Evolutionary conservation across 1,140 invertebrate species (phyloP), one percentile per base, ranked within the genome.

Genomic region (Drosophila persimilis): DNA sequence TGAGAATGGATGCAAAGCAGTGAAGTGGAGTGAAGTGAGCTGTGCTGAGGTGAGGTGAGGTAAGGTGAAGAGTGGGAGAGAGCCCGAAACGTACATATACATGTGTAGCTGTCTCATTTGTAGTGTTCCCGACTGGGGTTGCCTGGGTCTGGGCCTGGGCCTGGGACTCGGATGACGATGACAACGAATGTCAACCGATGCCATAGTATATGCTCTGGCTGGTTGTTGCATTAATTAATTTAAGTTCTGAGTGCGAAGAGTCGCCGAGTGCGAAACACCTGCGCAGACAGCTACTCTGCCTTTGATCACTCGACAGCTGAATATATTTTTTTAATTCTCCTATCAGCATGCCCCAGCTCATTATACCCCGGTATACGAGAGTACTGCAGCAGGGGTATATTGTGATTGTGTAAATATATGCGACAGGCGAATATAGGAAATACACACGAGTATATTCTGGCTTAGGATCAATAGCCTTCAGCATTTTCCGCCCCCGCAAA

Each of bases 251-350:
- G 81, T 75, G 59, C 77, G 67, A 86, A 86, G 78, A 83, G 83
- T 88, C 75, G 84, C 83, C 75, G 83, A 86, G 83, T 88, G 78
- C 83, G 72, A 86, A 86, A 86, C 83, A 86, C 83, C 83, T 86
- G 83, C 83, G 83, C 67, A 73, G 83, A 88, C 83, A 89, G 83
- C 71, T 50, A 79, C 60, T 55, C 46, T 81, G 74, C 74, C 78
- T 86, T 86, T 86, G 83, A 88, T 86, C 83, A 86, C 57, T 67
- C 78, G 84, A 83, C 83, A 86, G 84, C 80, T 86, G 83, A 76
- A 86, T 88, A 88, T 66, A 88, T 88, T 86, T 72, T 88, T 88
- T 67, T 88, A 81, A 81, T 81, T 86, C 81, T 72, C 56, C 81
- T 76, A 85, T 85, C 71, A 76, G 61, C 4, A 11, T 39, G 35